Percentiles rank a stretch among this genome's conserved stretches.
Conservation (phyloP, 2,888 invertebrate genomes). For the Lomographa bimaculata region DNA sequence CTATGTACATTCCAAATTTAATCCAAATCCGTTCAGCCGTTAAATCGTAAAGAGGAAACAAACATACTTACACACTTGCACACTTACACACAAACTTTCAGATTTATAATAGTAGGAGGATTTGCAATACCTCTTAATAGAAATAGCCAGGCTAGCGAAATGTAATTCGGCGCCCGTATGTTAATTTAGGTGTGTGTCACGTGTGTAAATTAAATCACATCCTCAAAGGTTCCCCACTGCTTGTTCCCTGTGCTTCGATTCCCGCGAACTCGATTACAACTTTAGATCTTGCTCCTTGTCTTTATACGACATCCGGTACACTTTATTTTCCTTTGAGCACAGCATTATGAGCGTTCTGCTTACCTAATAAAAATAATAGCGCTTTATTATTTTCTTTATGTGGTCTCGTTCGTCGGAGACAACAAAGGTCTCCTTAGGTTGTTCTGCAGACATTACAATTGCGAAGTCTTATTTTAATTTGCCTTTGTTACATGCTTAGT, state of each 20-base stretch:
- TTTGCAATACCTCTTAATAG: too few relatives aligned
- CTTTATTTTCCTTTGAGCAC: conserved; percentile 54
- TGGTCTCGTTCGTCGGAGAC: conserved; percentile 15
- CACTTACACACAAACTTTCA: too few relatives aligned
- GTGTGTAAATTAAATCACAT: too few relatives aligned
- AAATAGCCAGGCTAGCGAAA: too few relatives aligned
- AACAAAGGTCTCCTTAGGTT: conserved; percentile 14
- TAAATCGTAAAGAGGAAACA: too few relatives aligned
- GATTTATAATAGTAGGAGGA: too few relatives aligned
- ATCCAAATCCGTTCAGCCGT: too few relatives aligned
- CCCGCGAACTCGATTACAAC: conserved; percentile 52
- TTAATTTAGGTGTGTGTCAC: too few relatives aligned
- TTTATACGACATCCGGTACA: conserved; percentile 69
- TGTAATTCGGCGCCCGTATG: too few relatives aligned
- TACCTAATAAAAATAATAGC: conserved; percentile 40
- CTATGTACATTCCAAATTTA: too few relatives aligned
- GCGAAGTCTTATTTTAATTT: neutral
- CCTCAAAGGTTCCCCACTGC: conserved; percentile 1
- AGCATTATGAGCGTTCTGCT: conserved; percentile 43
- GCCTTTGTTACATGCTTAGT: conserved; percentile 2
- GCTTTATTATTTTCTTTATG: conserved; percentile 29
- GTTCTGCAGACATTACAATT: conserved; percentile 3
- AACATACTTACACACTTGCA: too few relatives aligned
- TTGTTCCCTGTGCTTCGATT: conserved; percentile 29
- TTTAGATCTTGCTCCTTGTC: conserved; percentile 49